Evolutionary conservation across 2,797 vertebrate species (phyloP).

Genomic region (Smutsia gigantea): DNA sequence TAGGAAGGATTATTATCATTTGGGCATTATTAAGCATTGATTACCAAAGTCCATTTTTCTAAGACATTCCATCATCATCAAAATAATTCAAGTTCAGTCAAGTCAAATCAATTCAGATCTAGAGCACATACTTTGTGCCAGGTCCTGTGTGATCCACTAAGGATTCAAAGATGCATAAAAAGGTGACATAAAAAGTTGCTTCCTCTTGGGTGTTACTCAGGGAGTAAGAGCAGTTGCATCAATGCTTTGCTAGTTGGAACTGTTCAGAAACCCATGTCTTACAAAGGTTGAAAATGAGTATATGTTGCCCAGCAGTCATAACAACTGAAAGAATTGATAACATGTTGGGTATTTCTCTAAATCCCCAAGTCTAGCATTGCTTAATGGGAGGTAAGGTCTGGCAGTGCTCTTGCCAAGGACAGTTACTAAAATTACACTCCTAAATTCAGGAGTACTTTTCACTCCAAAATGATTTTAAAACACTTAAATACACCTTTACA

Average conservation of each 20-base stretch:
- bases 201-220: too few species aligned
- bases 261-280: neutral
- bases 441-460: neutral
- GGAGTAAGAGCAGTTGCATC: neutral
- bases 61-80: neutral
- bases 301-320: neutral
- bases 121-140: neutral
- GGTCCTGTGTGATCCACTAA: neutral
- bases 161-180: neutral
- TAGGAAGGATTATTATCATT: neutral
- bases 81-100: neutral
- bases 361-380: neutral
- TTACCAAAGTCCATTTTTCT: neutral
- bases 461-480: neutral
- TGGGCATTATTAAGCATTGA: neutral
- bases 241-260: neutral
- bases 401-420: neutral
- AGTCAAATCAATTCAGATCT: neutral
- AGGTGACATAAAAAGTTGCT: neutral
- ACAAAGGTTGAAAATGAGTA: neutral
- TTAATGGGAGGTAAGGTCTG: neutral
- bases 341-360: neutral
- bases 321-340: neutral
- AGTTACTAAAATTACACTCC: neutral
- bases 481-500: neutral